These are phyloP conservation scores for Idaea dimidiata DNA, from an alignment of 2,888 invertebrate genomes.

Conservation along the genomic window DNA sequence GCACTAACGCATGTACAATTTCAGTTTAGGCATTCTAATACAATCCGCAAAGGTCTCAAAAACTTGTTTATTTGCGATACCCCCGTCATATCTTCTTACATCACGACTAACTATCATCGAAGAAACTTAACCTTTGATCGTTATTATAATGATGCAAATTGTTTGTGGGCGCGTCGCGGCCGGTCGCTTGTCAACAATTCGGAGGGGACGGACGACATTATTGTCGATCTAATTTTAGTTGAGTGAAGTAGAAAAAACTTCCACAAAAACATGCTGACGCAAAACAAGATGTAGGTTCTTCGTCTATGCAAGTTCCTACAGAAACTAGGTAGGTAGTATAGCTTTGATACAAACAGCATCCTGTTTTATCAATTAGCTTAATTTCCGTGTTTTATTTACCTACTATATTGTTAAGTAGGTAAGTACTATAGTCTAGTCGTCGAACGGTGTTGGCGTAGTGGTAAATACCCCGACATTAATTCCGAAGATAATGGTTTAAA, in stretches of 20 bases:
- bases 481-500: too few species aligned
- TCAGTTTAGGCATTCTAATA: neutral
- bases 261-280: neutral
- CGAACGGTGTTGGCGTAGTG: too few species aligned
- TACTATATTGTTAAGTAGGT: too few species aligned
- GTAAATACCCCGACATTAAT: too few species aligned
- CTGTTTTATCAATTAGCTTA: too few species aligned
- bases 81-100: conserved; percentile 34
- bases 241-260: neutral
- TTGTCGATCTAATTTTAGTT: neutral
- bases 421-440: too few species aligned
- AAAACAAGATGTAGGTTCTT: neutral
- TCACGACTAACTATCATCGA: conserved; percentile 47
- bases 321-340: neutral
- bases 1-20: too few species aligned
- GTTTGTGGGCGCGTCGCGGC: conserved; percentile 49
- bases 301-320: neutral
- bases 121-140: conserved; percentile 60
- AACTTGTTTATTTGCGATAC: neutral
- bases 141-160: conserved; percentile 55
- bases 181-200: conserved; percentile 25
- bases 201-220: neutral
- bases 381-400: too few species aligned
- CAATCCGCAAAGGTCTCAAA: neutral
- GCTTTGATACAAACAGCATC: too few species aligned